phyloP scores from a whole-genome alignment of 2,113 vertebrate genomes.

The Nanorana parkeri region DNA sequence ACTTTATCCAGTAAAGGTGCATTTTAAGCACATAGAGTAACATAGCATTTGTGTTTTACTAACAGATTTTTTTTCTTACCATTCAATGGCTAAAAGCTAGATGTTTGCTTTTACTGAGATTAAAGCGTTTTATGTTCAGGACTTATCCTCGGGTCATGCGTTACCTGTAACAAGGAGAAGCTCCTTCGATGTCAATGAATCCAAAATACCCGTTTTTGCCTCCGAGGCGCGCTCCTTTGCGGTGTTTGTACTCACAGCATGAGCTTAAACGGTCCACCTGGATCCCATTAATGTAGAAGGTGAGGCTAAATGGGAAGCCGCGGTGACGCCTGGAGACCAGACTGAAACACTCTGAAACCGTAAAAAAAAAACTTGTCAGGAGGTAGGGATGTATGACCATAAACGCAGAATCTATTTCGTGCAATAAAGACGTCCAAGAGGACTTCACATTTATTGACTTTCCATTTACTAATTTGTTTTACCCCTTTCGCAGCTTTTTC shows the following conservation, averaged over 20 bases:
- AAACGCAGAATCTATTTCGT: too few relatives aligned
- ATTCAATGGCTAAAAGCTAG: too few relatives aligned
- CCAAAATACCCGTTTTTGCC: conserved; percentile 84
- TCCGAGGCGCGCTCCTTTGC: conserved; percentile 77
- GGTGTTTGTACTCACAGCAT: conserved; percentile 94
- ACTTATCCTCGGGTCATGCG: conserved; percentile 30
- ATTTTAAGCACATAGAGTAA: too few relatives aligned
- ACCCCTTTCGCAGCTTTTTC: too few relatives aligned
- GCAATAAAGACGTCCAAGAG: too few relatives aligned
- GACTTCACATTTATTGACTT: too few relatives aligned
- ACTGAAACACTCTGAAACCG: conserved; percentile 83
- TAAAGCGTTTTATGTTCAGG: background rate
- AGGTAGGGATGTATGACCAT: background rate
- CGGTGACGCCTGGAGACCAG: conserved; percentile 86
- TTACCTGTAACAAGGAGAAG: conserved; percentile 92
- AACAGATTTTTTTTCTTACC: too few relatives aligned
- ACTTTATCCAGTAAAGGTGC: too few relatives aligned
- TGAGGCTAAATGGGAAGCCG: conserved; percentile 95
- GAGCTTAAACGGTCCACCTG: conserved; percentile 91
- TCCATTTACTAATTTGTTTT: too few relatives aligned
- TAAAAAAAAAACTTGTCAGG: background rate
- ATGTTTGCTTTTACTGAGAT: too few relatives aligned
- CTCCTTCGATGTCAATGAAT: conserved; percentile 80
- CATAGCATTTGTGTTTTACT: too few relatives aligned
- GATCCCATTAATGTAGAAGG: conserved; percentile 89